phyloP scores from a whole-genome alignment of 2,113 vertebrate species.

The Danionella cerebrum region DNA sequence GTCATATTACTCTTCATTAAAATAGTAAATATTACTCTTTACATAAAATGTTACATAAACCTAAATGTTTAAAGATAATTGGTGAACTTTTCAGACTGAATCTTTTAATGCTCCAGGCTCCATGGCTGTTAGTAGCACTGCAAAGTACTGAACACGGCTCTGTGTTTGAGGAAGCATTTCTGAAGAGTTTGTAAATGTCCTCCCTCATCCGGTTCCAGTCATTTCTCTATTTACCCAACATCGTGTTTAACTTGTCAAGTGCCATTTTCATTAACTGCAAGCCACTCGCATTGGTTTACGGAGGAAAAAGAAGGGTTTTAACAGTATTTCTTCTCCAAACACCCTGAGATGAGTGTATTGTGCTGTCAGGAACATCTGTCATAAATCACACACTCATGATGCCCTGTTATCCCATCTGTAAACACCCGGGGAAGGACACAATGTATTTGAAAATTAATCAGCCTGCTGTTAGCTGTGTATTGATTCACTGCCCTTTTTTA shows the following conservation, averaged over 20 bases:
- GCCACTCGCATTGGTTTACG: not conserved
- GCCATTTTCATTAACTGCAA: not conserved
- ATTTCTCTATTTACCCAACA: constrained; percentile 52
- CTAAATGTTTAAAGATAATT: too few species aligned
- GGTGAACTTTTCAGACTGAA: too few species aligned
- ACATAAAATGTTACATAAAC: too few species aligned
- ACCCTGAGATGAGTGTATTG: constrained; percentile 6
- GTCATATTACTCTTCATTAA: too few species aligned
- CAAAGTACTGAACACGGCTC: too few species aligned
- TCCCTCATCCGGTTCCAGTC: constrained; percentile 48
- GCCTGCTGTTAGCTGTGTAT: not conserved
- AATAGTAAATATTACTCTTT: too few species aligned
- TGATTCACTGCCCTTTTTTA: too few species aligned
- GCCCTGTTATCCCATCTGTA: not conserved
- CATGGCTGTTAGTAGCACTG: too few species aligned
- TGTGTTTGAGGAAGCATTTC: constrained; percentile 53
- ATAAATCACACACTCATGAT: constrained; percentile 27
- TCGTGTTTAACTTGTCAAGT: constrained; percentile 10
- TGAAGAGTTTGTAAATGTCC: constrained; percentile 29
- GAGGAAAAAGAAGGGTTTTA: not conserved
- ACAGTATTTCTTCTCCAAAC: constrained; percentile 16
- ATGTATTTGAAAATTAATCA: not conserved
- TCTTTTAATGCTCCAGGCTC: too few species aligned
- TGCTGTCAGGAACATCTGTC: constrained; percentile 12
- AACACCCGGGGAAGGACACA: constrained; percentile 14